Conservation (phyloP, 2,113 vertebrate species). For the Phalacrocorax pelagicus region DNA sequence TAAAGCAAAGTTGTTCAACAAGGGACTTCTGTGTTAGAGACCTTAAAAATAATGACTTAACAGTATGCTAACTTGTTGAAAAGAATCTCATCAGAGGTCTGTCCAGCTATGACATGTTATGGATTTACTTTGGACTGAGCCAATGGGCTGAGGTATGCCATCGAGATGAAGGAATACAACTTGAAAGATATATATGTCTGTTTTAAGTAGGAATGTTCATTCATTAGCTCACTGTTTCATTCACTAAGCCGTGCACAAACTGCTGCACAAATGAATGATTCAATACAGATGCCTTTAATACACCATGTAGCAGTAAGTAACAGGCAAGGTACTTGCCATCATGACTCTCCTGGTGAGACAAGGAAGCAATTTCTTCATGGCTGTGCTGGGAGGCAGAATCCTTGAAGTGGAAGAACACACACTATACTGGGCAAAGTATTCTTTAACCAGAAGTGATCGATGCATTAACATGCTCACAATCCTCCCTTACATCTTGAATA, state of each 20-base stretch:
- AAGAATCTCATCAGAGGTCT: conserved; percentile 64
- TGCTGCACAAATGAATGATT: conserved; percentile 40
- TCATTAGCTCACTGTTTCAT: conserved; percentile 65
- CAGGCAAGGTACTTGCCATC: background rate
- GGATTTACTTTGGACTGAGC: conserved; percentile 71
- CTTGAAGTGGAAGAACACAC: background rate
- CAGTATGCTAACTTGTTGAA: conserved; percentile 68
- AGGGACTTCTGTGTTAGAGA: conserved; percentile 61
- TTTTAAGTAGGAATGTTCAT: conserved; percentile 62
- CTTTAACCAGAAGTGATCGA: background rate
- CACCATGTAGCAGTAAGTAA: background rate
- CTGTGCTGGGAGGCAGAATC: background rate
- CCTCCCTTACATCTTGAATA: background rate
- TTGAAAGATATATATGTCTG: conserved; percentile 73
- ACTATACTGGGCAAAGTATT: background rate
- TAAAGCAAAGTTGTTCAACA: conserved; percentile 66
- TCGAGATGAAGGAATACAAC: conserved; percentile 59
- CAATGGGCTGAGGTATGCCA: conserved; percentile 54
- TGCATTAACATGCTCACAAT: background rate
- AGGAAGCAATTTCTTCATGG: background rate
- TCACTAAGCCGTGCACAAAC: background rate
- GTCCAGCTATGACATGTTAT: conserved; percentile 72
- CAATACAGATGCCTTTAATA: conserved; percentile 11
- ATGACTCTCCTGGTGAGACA: background rate
- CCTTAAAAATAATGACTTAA: conserved; percentile 66